Evolutionary conservation across 2,888 invertebrate genomes (phyloP), one percentile per base, ranked within the genome.

Genomic region (Bugulina stolonifera): DNA sequence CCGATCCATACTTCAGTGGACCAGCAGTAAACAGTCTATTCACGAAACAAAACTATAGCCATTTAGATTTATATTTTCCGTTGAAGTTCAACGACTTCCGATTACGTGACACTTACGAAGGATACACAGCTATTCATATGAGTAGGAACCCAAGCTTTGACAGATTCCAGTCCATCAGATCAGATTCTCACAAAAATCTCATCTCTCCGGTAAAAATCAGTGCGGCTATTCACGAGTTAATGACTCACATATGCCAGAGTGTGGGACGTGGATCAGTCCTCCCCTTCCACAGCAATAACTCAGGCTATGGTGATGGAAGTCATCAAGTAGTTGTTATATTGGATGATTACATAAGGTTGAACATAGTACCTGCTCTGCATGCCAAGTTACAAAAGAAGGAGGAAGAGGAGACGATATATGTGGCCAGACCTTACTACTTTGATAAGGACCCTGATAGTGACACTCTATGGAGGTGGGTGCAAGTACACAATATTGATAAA

Each of bases 381-480:
- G 72, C 2, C 23, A 35, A 0, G 72, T 73, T n/a, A 10, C 70
- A 35, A 14, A 54, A 70, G 22, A 54, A 23, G 22, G 52, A 54
- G 5, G 52, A 35, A 25, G 64, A 64, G 25, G 76, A 72, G 3
- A 27, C 54, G 0, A 34, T 72, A 43, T 73, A 76, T 14, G 74
- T 76, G 0, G 73, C 73, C 1, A 69, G 73, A 25, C 76, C 76
- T 14, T 78, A 77, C 72, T 69, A 74, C n/a, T 70, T 74, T 43
- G 79, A 78, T 69, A 74, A 74, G 18, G 74, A 77, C 72, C 76
- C 76, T 1, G 29, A 58, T 14, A 77, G 77, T 0, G 77, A 78
- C 72, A 74, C 76, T 58, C 35, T 75, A 27, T 80, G 80, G 80
- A 57, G 79, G 43, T 70, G 76, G 32, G 64, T 25, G 3, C 27